Base-by-base conservation (phyloP, 2,888 invertebrate species). In the Crossocerus cetratus region DNA sequence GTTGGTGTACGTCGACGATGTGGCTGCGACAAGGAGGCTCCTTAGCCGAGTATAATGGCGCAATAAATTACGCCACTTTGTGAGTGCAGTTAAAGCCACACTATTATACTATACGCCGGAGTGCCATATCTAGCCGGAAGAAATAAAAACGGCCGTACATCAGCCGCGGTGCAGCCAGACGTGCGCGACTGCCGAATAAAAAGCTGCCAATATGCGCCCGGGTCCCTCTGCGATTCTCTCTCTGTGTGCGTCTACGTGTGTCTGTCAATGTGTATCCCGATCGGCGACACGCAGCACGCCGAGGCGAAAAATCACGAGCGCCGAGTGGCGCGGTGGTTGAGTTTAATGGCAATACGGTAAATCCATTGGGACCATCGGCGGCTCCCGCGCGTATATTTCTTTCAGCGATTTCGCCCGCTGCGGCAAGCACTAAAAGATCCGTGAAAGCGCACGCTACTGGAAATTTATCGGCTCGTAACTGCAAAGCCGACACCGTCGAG, bases 31-130 rank as follows among this genome's bases (percentile, higher is more conserved):
- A 80, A 80, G 75, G 75, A 82, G 83, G 8, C 83, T 81, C 82
- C 81, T 82, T 82, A 81, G 74, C 65, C 61, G 79, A 72, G 79
- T 75, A 82, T 83, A 82, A 82, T 83, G 82, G 78, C 83, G 83
- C 81, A 82, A 82, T 82, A 82, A 81, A 82, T 82, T 82, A 82
- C 79, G 79, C 75, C 83, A 79, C 78, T 81, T 79, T 83, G 83
- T 71, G 82, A 76, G 74, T 74, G 78, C 74, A 74, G 83, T 82
- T 82, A 80, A 80, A 81, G 77, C 72, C 78, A 73, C 81, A 49
- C 49, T 49, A 49, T 49, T 49, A 49, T 76, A 78, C 80, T 80
- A 82, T 78, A 69, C 73, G 72, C 72, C 71, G 32, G 32, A 66
- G 62, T 69, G 74, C 72, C 77, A 80, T 81, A 82, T 82, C 80